Evolutionary conservation across 1,140 invertebrate species (phyloP).

Genomic region (Drosophila ambigua): DNA sequence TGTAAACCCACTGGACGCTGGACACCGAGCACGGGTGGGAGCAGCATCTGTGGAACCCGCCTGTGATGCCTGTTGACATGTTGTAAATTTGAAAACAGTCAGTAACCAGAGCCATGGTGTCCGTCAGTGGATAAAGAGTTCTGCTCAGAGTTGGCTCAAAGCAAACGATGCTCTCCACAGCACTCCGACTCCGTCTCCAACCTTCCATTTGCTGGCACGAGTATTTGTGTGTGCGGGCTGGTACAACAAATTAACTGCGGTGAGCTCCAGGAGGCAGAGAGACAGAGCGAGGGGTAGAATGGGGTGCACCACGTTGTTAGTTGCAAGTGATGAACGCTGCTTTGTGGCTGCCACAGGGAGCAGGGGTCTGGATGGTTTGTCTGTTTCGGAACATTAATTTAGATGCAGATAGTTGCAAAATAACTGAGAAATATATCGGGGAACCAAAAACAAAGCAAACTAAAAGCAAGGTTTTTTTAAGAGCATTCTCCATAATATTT

Average conservation of each 20-base stretch:
- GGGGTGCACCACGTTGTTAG: conserved; percentile 56
- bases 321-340: conserved; percentile 64
- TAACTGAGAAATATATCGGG: too few relatives aligned
- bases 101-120: background rate
- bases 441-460: too few relatives aligned
- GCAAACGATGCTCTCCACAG: conserved; percentile 53
- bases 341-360: conserved; percentile 42
- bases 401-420: background rate
- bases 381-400: conserved; percentile 57
- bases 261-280: conserved; percentile 30
- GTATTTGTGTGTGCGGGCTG: conserved; percentile 72
- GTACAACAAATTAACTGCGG: conserved; percentile 79
- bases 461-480: too few relatives aligned
- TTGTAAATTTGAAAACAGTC: conserved; percentile 79
- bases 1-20: conserved; percentile 10
- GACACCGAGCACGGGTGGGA: background rate
- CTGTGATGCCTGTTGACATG: conserved; percentile 58
- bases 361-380: conserved; percentile 51
- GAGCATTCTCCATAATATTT: too few relatives aligned
- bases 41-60: too few relatives aligned
- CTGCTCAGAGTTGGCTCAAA: conserved; percentile 66
- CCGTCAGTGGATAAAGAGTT: conserved; percentile 66
- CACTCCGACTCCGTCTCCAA: conserved; percentile 22
- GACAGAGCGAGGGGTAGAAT: background rate
- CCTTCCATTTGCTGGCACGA: conserved; percentile 45